phyloP scores from a whole-genome alignment of 2,888 invertebrate species.

The Diaperis boleti region DNA sequence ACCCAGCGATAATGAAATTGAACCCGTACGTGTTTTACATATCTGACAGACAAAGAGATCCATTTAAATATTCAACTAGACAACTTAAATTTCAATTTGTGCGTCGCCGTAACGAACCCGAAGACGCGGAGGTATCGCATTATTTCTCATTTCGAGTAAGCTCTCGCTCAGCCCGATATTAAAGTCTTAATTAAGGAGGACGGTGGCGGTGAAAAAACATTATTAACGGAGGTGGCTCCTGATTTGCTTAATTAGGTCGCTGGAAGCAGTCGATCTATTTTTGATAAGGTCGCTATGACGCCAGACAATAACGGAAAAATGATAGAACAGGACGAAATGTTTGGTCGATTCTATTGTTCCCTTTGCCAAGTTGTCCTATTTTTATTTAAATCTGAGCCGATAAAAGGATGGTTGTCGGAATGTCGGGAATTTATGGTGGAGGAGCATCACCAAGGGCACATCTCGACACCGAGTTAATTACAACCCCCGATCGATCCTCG shows the following conservation, averaged over 20 bases:
- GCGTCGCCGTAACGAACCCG: conserved; percentile 1
- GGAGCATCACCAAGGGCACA: not conserved
- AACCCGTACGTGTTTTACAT: too few relatives aligned
- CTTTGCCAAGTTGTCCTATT: conserved; percentile 31
- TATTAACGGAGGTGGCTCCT: conserved; percentile 19
- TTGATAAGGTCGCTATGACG: conserved; percentile 29
- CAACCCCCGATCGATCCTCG: not conserved
- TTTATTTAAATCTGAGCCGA: conserved; percentile 20
- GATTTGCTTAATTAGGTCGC: conserved; percentile 22
- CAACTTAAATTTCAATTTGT: conserved; percentile 30
- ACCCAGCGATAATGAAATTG: too few relatives aligned
- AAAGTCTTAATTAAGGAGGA: conserved; percentile 24
- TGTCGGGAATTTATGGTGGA: not conserved
- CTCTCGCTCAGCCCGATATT: conserved; percentile 19
- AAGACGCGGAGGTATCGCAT: conserved; percentile 10
- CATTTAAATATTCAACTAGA: conserved; percentile 32
- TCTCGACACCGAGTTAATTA: conserved; percentile 1
- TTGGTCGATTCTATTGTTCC: conserved; percentile 15
- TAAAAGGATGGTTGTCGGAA: conserved; percentile 1
- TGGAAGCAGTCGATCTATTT: conserved; percentile 33
- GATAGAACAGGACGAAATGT: too few relatives aligned
- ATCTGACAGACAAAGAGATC: conserved; percentile 20
- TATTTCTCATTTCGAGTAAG: conserved; percentile 18
- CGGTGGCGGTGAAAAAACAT: conserved; percentile 20
- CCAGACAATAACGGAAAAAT: conserved; percentile 22